A percentile compares a stretch with the other conserved stretches of the same genome.
These are phyloP conservation scores for Volucella inflata DNA, from an alignment of 2,888 invertebrate genomes.

Conservation along the genomic window DNA sequence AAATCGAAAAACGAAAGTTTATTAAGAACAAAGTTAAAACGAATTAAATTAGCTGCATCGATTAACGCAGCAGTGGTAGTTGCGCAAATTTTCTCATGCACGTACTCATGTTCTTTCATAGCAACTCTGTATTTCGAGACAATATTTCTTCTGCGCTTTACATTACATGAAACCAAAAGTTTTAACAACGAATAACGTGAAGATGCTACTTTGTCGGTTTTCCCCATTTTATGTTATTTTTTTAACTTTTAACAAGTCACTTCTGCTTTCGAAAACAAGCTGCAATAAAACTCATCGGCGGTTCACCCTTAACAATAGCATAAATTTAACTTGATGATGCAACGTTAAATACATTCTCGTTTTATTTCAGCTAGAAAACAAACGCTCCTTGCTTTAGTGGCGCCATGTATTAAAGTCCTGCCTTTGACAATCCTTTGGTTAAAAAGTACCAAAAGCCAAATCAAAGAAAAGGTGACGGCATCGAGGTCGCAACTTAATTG, in stretches of 20 bases:
- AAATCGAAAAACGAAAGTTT: no score
- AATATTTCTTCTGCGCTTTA: no score
- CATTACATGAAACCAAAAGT: not conserved
- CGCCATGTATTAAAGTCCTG: not conserved
- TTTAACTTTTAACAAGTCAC: not conserved
- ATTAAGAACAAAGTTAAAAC: no score
- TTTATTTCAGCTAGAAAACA: constrained; percentile 17
- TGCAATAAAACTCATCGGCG: constrained; percentile 21
- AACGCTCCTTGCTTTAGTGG: constrained; percentile 29
- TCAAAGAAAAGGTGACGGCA: constrained; percentile 68
- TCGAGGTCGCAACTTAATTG: constrained; percentile 69
- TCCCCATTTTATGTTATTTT: not conserved
- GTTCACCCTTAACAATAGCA: constrained; percentile 40
- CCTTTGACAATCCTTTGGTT: constrained; percentile 48
- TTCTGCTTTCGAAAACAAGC: not conserved
- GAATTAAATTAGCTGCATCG: no score
- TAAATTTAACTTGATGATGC: constrained; percentile 48
- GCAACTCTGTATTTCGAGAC: not conserved
- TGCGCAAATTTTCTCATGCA: no score
- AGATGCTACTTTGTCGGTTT: not conserved
- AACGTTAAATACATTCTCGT: constrained; percentile 52
- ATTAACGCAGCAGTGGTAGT: no score
- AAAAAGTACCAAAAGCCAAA: constrained; percentile 53
- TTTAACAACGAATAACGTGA: not conserved
- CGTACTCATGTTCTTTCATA: not conserved